A percentile compares a stretch with the other conserved stretches of the same genome.
Evolutionary conservation across 2,888 invertebrate genomes (phyloP).

Genomic region (Oscheius sp.): DNA sequence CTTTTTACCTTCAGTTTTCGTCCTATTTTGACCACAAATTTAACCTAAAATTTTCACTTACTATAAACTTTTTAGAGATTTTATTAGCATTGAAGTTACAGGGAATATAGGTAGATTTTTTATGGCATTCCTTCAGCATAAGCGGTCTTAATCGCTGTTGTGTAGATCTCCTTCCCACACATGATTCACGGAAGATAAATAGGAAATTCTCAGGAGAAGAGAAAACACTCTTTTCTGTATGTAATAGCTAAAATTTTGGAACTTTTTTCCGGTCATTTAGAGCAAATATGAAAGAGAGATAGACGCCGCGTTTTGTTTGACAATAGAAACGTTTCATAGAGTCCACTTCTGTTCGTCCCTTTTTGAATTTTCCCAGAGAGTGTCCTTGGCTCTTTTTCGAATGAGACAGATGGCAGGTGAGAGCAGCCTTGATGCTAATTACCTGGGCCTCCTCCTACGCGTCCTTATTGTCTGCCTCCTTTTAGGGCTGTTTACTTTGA

Average conservation of each 20-base stretch:
- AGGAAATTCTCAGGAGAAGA: neutral
- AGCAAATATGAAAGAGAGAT: too few relatives aligned
- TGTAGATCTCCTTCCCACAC: too few relatives aligned
- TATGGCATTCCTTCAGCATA: too few relatives aligned
- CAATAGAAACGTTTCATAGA: too few relatives aligned
- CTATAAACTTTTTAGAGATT: too few relatives aligned
- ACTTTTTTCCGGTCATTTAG: slow-evolving; percentile 19
- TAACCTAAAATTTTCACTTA: too few relatives aligned
- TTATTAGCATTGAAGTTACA: too few relatives aligned
- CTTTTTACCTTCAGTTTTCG: neutral
- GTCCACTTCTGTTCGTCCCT: neutral
- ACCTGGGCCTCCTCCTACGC: slow-evolving; percentile 1
- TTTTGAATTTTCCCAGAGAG: neutral
- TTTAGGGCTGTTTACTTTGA: slow-evolving; percentile 20
- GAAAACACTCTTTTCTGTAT: neutral
- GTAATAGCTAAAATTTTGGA: neutral
- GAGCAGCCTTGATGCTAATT: slow-evolving; percentile 17
- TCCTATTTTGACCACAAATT: too few relatives aligned
- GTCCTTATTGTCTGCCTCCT: slow-evolving; percentile 10
- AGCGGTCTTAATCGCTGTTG: too few relatives aligned
- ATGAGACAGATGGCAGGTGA: neutral
- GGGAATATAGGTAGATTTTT: too few relatives aligned
- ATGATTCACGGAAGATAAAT: slow-evolving; percentile 5
- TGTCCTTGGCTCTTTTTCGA: neutral
- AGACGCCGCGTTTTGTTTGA: slow-evolving; percentile 10